A percentile compares a stretch with the other conserved stretches of the same genome.
These are phyloP conservation scores for Lasioglossum figueresi DNA, from an alignment of 2,888 invertebrate genomes.

Conservation along the genomic window DNA sequence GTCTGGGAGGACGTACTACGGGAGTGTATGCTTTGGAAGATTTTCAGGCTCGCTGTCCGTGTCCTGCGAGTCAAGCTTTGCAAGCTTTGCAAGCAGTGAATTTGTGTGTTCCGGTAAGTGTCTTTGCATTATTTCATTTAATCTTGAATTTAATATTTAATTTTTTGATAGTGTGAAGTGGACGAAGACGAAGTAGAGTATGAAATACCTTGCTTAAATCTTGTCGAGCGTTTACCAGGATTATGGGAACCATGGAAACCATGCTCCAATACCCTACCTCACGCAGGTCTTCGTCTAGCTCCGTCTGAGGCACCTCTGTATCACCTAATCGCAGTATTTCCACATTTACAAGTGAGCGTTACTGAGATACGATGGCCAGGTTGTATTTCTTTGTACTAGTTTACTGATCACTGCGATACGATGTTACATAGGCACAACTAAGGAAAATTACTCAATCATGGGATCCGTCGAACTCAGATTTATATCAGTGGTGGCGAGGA, in stretches of 20 bases:
- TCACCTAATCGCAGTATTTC: conserved; percentile 88
- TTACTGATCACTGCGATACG: not conserved
- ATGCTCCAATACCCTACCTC: conserved; percentile 84
- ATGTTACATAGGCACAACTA: conserved; percentile 85
- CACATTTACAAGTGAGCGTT: conserved; percentile 86
- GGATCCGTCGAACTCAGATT: conserved; percentile 86
- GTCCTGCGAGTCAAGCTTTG: conserved; percentile 88
- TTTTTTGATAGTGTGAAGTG: conserved; percentile 86
- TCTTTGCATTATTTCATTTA: not conserved
- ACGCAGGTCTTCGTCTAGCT: conserved; percentile 88
- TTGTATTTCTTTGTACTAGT: conserved; percentile 32
- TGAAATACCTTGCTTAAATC: conserved; percentile 90
- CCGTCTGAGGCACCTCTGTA: conserved; percentile 86
- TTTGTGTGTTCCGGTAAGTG: conserved; percentile 87
- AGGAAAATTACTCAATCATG: conserved; percentile 85
- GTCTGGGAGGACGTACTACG: conserved; percentile 85
- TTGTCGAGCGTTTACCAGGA: conserved; percentile 88
- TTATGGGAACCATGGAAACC: conserved; percentile 88
- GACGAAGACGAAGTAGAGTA: conserved; percentile 89
- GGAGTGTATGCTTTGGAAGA: conserved; percentile 90
- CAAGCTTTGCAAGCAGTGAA: conserved; percentile 89
- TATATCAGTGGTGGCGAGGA: conserved; percentile 90
- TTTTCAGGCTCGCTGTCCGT: conserved; percentile 89
- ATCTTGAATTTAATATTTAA: not conserved
- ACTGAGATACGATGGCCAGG: not conserved